Conservation (phyloP, 2,113 vertebrate genomes). For the Rhinolophus ferrumequinum region DNA sequence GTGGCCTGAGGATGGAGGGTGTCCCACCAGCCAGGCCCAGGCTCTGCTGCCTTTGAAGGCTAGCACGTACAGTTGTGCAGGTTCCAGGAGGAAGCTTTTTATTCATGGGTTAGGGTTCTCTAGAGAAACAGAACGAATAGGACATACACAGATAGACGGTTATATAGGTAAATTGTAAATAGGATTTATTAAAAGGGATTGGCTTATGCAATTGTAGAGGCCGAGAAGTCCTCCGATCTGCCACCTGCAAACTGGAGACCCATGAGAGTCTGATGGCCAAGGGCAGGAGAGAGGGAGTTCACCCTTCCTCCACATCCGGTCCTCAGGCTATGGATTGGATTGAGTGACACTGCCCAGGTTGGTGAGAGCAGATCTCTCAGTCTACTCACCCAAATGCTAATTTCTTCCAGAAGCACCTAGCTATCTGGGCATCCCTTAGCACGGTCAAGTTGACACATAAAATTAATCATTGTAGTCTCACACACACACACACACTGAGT, state of each 20-base stretch:
- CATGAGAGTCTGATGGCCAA: neutral
- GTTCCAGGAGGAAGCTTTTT: neutral
- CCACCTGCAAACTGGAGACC: neutral
- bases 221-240: neutral
- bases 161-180: no score
- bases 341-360: neutral
- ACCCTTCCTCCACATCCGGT: neutral
- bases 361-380: neutral
- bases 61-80: neutral
- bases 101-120: neutral
- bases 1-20: no score
- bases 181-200: neutral
- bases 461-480: neutral
- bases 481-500: neutral
- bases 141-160: neutral
- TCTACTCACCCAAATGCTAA: neutral
- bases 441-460: neutral
- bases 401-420: neutral
- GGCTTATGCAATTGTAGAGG: neutral
- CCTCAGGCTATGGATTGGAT: neutral
- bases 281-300: neutral
- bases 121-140: neutral
- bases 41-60: neutral
- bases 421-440: neutral
- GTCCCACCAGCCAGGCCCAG: neutral